phyloP scores from a whole-genome alignment of 2,113 vertebrate genomes.

The Pseudorectes ferrugineus region DNA sequence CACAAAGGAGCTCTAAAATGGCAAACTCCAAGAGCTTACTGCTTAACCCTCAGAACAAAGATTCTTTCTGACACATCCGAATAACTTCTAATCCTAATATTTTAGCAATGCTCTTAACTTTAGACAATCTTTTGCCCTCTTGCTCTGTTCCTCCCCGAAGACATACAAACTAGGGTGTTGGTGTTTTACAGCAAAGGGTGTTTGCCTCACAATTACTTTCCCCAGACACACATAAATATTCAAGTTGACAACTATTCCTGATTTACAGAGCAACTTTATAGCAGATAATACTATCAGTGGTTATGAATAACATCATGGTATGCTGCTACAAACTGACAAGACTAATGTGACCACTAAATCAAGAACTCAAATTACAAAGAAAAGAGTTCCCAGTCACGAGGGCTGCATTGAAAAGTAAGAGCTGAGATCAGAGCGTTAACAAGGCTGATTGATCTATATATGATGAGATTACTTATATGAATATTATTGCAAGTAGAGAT shows the following conservation, averaged over 20 bases:
- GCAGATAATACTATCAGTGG: conserved; percentile 82
- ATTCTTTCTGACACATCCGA: conserved; percentile 83
- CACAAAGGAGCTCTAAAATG: conserved; percentile 87
- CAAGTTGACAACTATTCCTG: conserved; percentile 79
- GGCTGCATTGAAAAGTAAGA: conserved; percentile 75
- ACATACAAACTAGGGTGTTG: conserved; percentile 63
- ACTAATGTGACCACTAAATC: conserved; percentile 84
- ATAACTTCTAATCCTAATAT: conserved; percentile 84
- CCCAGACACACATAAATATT: conserved; percentile 78
- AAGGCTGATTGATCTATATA: conserved; percentile 82
- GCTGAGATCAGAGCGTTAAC: conserved; percentile 78
- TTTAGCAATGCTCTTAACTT: conserved; percentile 80
- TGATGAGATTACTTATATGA: conserved; percentile 83
- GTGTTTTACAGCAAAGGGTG: conserved; percentile 75
- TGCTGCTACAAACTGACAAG: conserved; percentile 80
- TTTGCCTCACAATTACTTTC: conserved; percentile 76
- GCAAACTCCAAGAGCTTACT: conserved; percentile 80
- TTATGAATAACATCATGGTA: conserved; percentile 83
- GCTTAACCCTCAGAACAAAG: conserved; percentile 85
- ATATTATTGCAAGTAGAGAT: conserved; percentile 77
- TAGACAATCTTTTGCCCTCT: conserved; percentile 67
- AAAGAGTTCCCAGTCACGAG: conserved; percentile 77
- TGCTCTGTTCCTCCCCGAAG: conserved; percentile 7
- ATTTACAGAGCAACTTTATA: conserved; percentile 82
- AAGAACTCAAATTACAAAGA: conserved; percentile 83